Conservation (phyloP, 2,113 vertebrate species). For the Nycticorax nycticorax region DNA sequence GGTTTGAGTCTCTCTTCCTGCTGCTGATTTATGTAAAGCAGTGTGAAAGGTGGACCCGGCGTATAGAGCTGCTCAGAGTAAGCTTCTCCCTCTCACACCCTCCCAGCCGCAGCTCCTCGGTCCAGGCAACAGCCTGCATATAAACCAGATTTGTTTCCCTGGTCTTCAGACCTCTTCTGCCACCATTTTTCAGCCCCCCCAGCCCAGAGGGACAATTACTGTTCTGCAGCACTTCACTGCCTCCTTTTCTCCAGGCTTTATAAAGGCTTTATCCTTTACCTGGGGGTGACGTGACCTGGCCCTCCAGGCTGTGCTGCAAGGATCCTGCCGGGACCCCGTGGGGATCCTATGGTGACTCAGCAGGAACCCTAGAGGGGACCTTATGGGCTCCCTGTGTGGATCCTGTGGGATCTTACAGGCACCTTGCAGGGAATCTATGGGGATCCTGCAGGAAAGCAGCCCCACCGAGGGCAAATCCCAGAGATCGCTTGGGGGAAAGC, state of each 20-base stretch:
- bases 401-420: not conserved
- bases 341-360: no score
- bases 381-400: not conserved
- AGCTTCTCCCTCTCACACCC: constrained; percentile 17
- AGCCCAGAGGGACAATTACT: not conserved
- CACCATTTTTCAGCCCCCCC: not conserved
- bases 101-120: not conserved
- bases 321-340: not conserved
- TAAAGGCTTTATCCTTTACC: not conserved
- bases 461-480: not conserved
- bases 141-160: constrained; percentile 39
- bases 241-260: not conserved
- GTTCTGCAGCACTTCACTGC: not conserved
- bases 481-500: not conserved
- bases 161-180: not conserved
- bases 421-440: fast-evolving
- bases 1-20: constrained; percentile 1
- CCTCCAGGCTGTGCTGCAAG: fast-evolving
- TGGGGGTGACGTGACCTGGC: not conserved
- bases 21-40: constrained; percentile 37
- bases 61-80: not conserved
- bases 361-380: not conserved
- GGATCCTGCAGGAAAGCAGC: not conserved
- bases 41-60: constrained; percentile 36
- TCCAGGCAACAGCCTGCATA: not conserved